Percentiles rank a stretch among this genome's conserved stretches.
Evolutionary conservation across 2,113 vertebrate genomes (phyloP).

Genomic region (Ammodytes dubius): DNA sequence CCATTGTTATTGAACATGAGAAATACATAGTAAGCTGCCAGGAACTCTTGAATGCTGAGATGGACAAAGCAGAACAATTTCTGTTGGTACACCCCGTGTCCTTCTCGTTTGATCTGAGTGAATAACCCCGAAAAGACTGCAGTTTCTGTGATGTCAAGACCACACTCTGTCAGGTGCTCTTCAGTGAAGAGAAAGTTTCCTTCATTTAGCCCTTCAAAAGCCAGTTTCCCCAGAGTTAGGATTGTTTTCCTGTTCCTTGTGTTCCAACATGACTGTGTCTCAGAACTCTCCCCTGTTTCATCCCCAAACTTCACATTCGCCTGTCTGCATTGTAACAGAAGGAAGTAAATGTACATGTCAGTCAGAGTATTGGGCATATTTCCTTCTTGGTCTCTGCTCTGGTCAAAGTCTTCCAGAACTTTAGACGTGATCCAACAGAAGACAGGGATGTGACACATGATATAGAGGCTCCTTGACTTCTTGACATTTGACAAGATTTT

Average conservation of each 20-base stretch:
- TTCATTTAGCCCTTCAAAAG: constrained; percentile 33
- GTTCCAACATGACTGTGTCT: constrained; percentile 15
- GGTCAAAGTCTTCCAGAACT: constrained; percentile 48
- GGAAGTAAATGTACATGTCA: constrained; percentile 58
- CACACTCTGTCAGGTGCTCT: rapidly evolving
- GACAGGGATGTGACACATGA: constrained; percentile 69
- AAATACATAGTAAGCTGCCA: constrained; percentile 57
- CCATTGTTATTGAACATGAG: not conserved
- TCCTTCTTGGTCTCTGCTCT: not conserved
- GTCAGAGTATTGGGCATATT: constrained; percentile 54
- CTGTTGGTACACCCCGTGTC: rapidly evolving
- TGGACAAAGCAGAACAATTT: constrained; percentile 59
- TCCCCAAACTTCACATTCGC: constrained; percentile 49
- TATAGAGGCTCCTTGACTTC: constrained; percentile 53
- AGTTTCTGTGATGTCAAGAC: constrained; percentile 13
- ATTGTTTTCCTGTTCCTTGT: constrained; percentile 44
- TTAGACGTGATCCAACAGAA: constrained; percentile 67
- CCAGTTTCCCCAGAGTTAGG: constrained; percentile 42
- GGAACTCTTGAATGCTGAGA: constrained; percentile 64
- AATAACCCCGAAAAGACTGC: constrained; percentile 61
- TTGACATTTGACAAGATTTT: constrained; percentile 47
- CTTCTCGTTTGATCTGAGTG: constrained; percentile 42
- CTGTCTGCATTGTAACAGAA: constrained; percentile 58
- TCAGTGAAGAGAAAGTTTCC: constrained; percentile 26
- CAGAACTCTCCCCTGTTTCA: not conserved